Evolutionary conservation across 2,113 vertebrate species (phyloP).

Genomic region (Chlamydotis undulata): DNA sequence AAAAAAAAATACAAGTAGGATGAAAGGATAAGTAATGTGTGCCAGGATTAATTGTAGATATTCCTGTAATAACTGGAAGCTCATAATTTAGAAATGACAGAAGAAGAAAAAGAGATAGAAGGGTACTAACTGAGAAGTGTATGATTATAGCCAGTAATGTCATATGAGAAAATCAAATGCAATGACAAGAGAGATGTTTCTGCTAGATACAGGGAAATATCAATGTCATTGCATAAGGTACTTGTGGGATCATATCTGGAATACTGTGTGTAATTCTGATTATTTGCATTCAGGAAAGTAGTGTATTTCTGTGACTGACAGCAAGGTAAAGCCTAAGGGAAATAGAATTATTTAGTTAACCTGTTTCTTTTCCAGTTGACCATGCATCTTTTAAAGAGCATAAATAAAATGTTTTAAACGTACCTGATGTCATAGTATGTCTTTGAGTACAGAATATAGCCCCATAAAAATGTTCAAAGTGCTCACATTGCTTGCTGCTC

Average conservation of each 20-base stretch:
- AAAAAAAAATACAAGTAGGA: not conserved
- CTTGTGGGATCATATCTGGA: not conserved
- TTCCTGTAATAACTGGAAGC: conserved; percentile 23
- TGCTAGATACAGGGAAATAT: not conserved
- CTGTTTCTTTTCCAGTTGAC: not conserved
- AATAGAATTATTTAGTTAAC: not conserved
- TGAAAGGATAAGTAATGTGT: conserved; percentile 44
- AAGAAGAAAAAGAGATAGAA: conserved; percentile 31
- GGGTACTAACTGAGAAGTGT: not conserved
- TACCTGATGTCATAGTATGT: not conserved
- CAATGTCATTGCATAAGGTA: not conserved
- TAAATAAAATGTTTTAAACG: not conserved
- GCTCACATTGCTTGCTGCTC: not conserved
- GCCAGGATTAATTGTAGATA: conserved; percentile 32
- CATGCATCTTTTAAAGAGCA: not conserved
- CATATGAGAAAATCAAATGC: not conserved
- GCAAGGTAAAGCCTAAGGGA: not conserved
- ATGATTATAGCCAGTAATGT: not conserved
- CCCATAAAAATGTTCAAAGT: not conserved
- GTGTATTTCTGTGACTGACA: not conserved
- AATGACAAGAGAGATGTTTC: not conserved
- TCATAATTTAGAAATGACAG: conserved; percentile 37
- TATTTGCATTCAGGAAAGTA: not conserved
- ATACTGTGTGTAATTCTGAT: not conserved
- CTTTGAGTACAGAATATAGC: not conserved